A percentile compares a stretch with the other conserved stretches of the same genome.
These are phyloP conservation scores for Carlito syrichta DNA, from an alignment of 2,113 vertebrate species.

Conservation along the genomic window DNA sequence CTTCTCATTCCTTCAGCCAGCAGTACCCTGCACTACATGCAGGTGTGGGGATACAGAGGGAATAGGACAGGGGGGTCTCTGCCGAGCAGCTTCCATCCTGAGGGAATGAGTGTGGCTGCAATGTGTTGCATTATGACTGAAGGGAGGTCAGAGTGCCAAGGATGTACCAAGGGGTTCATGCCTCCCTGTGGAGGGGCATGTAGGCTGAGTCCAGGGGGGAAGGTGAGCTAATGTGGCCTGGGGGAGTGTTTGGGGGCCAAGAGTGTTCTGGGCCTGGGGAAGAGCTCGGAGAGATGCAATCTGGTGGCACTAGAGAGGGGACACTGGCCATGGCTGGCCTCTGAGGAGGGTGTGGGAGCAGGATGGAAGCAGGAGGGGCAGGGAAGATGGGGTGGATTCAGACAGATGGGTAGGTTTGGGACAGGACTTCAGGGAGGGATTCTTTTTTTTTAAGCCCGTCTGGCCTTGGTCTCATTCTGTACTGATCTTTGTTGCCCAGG, in stretches of 20 bases:
- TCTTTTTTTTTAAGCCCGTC: too few species aligned
- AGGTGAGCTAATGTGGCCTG: background rate
- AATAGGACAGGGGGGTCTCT: too few species aligned
- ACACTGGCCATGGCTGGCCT: background rate
- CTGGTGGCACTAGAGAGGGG: background rate
- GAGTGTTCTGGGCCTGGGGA: background rate
- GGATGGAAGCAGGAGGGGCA: background rate
- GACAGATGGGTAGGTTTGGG: background rate
- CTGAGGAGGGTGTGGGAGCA: background rate
- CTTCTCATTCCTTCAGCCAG: background rate
- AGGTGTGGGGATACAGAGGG: background rate
- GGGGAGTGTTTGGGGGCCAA: rapidly evolving
- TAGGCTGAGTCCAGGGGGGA: background rate
- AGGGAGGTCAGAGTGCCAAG: background rate
- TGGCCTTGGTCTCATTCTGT: too few species aligned
- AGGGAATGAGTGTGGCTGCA: rapidly evolving
- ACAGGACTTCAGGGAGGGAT: background rate
- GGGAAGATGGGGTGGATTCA: background rate
- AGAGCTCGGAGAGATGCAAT: too few species aligned
- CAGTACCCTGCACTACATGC: background rate
- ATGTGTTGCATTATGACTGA: too few species aligned
- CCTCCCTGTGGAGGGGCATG: background rate
- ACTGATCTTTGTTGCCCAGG: too few species aligned
- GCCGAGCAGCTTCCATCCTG: background rate
- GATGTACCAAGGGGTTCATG: rapidly evolving